These are phyloP conservation scores for Hippocampus kuda DNA, from an alignment of 2,797 vertebrate species.

Conservation along the genomic window DNA sequence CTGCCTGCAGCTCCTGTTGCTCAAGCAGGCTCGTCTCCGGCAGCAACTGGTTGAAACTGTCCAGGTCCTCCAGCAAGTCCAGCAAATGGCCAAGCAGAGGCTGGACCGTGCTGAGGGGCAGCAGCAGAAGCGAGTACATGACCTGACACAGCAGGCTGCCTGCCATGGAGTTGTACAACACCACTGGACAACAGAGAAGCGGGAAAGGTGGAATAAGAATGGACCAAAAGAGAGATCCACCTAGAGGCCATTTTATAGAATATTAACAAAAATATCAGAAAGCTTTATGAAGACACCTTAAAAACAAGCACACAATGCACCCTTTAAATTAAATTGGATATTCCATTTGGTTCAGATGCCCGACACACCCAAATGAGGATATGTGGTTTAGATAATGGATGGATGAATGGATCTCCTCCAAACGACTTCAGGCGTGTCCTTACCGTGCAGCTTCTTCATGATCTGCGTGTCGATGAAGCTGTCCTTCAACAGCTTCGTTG, in stretches of 20 bases:
- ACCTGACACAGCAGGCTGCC: slow-evolving; percentile 74
- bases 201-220: slow-evolving; percentile 10
- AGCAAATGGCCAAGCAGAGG: slow-evolving; percentile 69
- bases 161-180: slow-evolving; percentile 70
- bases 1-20: slow-evolving; percentile 57
- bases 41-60: slow-evolving; percentile 67
- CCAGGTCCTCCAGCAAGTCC: slow-evolving; percentile 67
- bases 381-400: no score
- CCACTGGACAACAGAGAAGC: slow-evolving; percentile 43
- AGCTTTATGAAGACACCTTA: no score
- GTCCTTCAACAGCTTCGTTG: slow-evolving; percentile 65
- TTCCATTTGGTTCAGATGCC: no score
- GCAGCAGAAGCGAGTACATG: slow-evolving; percentile 70
- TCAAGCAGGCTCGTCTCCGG: slow-evolving; percentile 65
- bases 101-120: slow-evolving; percentile 64
- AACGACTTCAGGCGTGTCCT: slow-evolving; percentile 27
- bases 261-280: background rate
- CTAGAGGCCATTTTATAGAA: background rate
- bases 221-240: background rate
- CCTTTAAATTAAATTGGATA: background rate
- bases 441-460: slow-evolving; percentile 70
- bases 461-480: slow-evolving; percentile 68
- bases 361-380: no score
- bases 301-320: background rate
- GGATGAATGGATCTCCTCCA: background rate